Base-by-base conservation (phyloP, 35 echinoderm and acorn worm genomes). In the Amphiura filiformis region DNA sequence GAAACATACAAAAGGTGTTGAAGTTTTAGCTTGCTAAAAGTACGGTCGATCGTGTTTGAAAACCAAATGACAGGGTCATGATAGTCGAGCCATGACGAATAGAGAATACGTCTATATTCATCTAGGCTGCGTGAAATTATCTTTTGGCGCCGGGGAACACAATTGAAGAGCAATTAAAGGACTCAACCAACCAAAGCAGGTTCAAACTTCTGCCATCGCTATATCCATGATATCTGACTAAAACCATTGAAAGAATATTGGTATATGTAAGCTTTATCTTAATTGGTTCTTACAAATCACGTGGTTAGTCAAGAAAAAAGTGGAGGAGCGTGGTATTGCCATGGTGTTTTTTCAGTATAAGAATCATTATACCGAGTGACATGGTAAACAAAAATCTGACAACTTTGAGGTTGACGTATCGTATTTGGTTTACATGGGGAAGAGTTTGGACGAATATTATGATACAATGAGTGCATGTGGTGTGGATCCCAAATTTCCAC, bases 81-180 rank as follows among this genome's bases (percentile, higher is more conserved):
- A 30, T 18, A 70, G 15, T n/a, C 28, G 61, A 70, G 61, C 7
- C 61, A 70, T 70, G 61, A 70, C 61, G 61, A 70, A 70, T 70
- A 13, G 1, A 70, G 61, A 70, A 70, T 70, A n/a, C 44, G 44
- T 52, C 44, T 70, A 2, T 70, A 65, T 85, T 85, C 83, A 85
- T 32, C 83, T 56, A 65, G 56, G 47, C 83, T 85, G 83, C 83
- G 83, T 56, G 64, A 85, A 85, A 85, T 85, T 85, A 85, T 85
- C 83, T 85, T 85, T 85, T 85, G 83, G 83, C 83, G 83, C 83
- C 83, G 83, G 44, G 56, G 56, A n/a, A 65, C 56, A 85, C 83
- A 85, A 85, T 85, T 61, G 83, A 56, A 64, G 83, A 85, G 49
- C 83, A 85, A 85, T 85, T 85, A 85, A 85, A 61, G 34, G 47